Conservation (phyloP, 2,113 vertebrate species). For the Nerophis ophidion region DNA sequence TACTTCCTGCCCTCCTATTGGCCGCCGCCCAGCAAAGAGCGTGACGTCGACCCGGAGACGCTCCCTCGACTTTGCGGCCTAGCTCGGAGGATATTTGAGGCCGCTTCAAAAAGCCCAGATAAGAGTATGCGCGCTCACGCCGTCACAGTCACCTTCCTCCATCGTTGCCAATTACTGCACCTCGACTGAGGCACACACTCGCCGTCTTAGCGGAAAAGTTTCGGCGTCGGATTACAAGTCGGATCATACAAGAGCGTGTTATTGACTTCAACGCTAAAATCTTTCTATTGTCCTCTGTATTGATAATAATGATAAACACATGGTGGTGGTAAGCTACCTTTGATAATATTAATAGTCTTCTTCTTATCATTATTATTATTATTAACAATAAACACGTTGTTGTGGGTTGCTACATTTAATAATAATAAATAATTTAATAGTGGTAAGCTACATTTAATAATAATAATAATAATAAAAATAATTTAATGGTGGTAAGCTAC, state of each 20-base stretch:
- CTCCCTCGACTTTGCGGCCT: constrained; percentile 29
- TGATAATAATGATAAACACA: no score
- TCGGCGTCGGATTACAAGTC: constrained; percentile 32
- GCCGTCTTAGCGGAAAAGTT: constrained; percentile 24
- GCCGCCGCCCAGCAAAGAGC: constrained; percentile 13
- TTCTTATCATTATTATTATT: no score
- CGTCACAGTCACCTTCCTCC: constrained; percentile 56
- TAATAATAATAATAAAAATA: no score
- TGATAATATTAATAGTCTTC: no score
- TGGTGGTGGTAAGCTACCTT: no score
- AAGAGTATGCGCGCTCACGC: constrained; percentile 28
- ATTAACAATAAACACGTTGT: no score
- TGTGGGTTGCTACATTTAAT: no score
- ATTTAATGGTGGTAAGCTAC: no score
- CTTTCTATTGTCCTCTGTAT: no score
- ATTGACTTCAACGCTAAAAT: constrained; percentile 25
- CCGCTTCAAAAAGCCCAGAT: constrained; percentile 24
- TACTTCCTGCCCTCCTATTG: neutral
- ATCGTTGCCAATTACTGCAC: constrained; percentile 43
- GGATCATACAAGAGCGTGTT: constrained; percentile 24
- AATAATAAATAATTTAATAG: no score
- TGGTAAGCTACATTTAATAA: no score
- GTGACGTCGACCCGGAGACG: neutral
- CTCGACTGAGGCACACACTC: constrained; percentile 35
- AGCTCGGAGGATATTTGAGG: constrained; percentile 26